Percentiles rank a stretch among this genome's conserved stretches.
Conservation (phyloP, 2,888 invertebrate species). For the Theodoxus fluviatilis region DNA sequence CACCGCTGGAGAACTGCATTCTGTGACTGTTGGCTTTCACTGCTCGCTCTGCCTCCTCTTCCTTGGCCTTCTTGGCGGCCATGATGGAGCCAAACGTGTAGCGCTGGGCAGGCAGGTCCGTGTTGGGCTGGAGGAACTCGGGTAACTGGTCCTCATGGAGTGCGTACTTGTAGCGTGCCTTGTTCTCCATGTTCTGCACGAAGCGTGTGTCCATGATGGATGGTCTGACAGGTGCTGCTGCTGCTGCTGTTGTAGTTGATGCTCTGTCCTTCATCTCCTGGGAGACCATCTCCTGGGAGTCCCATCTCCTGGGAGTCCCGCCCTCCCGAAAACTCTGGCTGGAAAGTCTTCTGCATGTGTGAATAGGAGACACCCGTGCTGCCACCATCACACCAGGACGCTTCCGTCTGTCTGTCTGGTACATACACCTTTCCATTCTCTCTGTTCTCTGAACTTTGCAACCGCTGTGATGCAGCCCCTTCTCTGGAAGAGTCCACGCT, state of each 20-base stretch:
- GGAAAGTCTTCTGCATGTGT: too few species aligned
- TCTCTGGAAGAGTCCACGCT: too few species aligned
- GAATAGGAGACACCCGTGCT: too few species aligned
- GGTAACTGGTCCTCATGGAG: conserved; percentile 1
- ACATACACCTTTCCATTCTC: too few species aligned
- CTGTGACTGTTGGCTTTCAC: conserved; percentile 20
- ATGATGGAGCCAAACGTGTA: conserved; percentile 35
- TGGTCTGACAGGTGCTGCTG: conserved; percentile 34
- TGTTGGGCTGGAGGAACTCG: conserved; percentile 22
- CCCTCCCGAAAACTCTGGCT: too few species aligned
- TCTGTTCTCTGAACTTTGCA: too few species aligned
- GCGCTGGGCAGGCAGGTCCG: conserved; percentile 15
- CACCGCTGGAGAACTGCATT: conserved; percentile 27
- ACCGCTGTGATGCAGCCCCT: too few species aligned
- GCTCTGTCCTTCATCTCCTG: neutral
- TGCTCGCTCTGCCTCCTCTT: conserved; percentile 23
- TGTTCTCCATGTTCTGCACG: conserved; percentile 40
- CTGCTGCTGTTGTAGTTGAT: neutral
- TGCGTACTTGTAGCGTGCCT: neutral
- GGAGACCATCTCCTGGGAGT: too few species aligned
- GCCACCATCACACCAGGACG: too few species aligned
- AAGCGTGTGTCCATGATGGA: conserved; percentile 48
- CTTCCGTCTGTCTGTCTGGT: too few species aligned
- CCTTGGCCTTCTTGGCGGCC: conserved; percentile 29
- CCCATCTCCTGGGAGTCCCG: too few species aligned